Conservation (phyloP, 2,797 vertebrate genomes). For the Eidolon dupreanum region DNA sequence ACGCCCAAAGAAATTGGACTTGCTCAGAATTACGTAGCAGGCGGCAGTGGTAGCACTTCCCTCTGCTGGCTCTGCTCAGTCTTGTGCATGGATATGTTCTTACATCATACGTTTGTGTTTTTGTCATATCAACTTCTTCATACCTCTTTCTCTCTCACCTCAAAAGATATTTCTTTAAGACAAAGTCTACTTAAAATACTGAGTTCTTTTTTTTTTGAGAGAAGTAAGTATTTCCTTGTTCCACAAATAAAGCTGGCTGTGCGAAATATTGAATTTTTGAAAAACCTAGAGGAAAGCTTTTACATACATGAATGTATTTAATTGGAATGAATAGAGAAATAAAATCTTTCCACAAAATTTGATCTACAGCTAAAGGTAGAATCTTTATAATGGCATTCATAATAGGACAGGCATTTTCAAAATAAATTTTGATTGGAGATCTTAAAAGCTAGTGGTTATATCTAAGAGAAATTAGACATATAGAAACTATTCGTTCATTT, state of each 20-base stretch:
- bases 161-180: background rate
- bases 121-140: background rate
- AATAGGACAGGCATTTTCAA: background rate
- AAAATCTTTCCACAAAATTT: background rate
- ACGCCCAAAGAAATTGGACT: background rate
- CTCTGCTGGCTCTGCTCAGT: fast-evolving
- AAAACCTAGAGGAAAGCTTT: background rate
- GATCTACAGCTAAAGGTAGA: background rate
- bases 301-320: background rate
- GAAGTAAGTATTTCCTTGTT: no score
- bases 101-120: background rate
- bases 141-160: background rate
- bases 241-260: no score
- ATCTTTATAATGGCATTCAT: background rate
- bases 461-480: background rate
- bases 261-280: background rate
- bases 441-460: background rate
- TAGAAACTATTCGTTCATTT: background rate
- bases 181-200: background rate
- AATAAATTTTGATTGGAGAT: background rate
- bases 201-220: background rate
- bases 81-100: fast-evolving
- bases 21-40: background rate
- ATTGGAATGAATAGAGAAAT: background rate
- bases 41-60: background rate